Conservation (phyloP, 2,888 invertebrate genomes). For the Drosophila neotestacea region DNA sequence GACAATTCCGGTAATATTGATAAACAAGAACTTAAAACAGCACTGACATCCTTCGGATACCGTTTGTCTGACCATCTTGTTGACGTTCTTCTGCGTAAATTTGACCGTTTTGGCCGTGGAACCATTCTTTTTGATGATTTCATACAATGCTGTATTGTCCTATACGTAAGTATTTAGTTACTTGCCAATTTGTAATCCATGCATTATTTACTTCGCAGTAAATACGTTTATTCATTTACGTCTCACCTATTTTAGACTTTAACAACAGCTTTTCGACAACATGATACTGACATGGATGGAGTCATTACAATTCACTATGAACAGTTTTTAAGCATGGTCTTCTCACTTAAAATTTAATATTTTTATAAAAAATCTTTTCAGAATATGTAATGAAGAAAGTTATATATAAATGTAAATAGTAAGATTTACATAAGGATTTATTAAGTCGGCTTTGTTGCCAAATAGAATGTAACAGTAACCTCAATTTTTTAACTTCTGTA, state of each 20-base stretch:
- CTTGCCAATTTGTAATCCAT: too few relatives aligned
- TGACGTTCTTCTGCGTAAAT: slow-evolving; percentile 94
- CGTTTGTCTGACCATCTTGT: slow-evolving; percentile 93
- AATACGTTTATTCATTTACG: background rate
- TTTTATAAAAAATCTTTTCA: slow-evolving; percentile 2
- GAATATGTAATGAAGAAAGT: slow-evolving; percentile 11
- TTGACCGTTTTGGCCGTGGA: slow-evolving; percentile 95
- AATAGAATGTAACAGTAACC: slow-evolving; percentile 5
- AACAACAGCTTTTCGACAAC: slow-evolving; percentile 94
- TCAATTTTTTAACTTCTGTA: slow-evolving; percentile 7
- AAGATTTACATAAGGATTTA: slow-evolving; percentile 9
- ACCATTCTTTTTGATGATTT: slow-evolving; percentile 99
- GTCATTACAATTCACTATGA: slow-evolving; percentile 98
- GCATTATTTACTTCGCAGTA: background rate
- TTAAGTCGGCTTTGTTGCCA: slow-evolving; percentile 13
- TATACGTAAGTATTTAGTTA: slow-evolving; percentile 38
- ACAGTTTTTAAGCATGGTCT: slow-evolving; percentile 97
- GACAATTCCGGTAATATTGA: slow-evolving; percentile 98
- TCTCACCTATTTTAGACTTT: slow-evolving; percentile 89
- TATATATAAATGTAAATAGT: slow-evolving; percentile 41
- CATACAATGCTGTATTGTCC: slow-evolving; percentile 97
- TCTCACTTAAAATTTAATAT: slow-evolving; percentile 90
- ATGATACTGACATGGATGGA: slow-evolving; percentile 97
- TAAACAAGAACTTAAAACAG: slow-evolving; percentile 93
- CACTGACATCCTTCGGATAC: slow-evolving; percentile 95